Evolutionary conservation across 2,888 invertebrate genomes (phyloP), one percentile per base, ranked within the genome.

Genomic region (Campoplex nolae): DNA sequence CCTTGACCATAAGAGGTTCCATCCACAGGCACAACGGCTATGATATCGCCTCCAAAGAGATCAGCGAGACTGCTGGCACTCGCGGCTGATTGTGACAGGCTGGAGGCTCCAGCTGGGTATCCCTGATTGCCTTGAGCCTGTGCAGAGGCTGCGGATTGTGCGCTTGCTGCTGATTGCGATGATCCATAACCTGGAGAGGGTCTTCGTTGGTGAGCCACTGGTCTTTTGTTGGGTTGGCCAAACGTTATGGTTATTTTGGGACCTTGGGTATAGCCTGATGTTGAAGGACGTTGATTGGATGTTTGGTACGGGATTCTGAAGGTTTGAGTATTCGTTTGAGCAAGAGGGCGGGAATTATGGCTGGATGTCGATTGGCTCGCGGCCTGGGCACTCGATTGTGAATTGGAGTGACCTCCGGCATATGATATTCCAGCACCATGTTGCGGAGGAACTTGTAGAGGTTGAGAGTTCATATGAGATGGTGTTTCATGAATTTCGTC

Each of bases 201-300:
- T 74, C 86, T 82, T 62, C 74, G 84, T 45, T 56, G 81, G 35
- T 84, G 81, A 87, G 58, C 42, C 54, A 74, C 68, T 23, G 84
- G 77, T 81, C 74, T 87, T 45, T 82, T 74, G 58, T 78, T 70
- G 45, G 83, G 54, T 28, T 73, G 74, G 28, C 78, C 56, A 48
- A 87, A 54, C 9, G 80, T 84, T 62, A 87, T 81, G 38, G 86
- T 87, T 87, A 87, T 84, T 23, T 16, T 62, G 32, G 84, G 32
- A 48, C 81, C 68, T 56, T 18, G 51, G 62, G 73, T 73, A 11
- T 76, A 58, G 42, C 48, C 77, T 8, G 48, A 54, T 2, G 8
- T 23, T 16, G 73, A 13, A 70, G 75, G 77, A 62, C 58, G 58
- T 45, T 73, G 80, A 54, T 54, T 77, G 42, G 77, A 23, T 4